Percentiles rank a stretch among this genome's conserved stretches.
These are phyloP conservation scores for Ptychochromis oligacanthus DNA, from an alignment of 2,113 vertebrate genomes.

Conservation along the genomic window DNA sequence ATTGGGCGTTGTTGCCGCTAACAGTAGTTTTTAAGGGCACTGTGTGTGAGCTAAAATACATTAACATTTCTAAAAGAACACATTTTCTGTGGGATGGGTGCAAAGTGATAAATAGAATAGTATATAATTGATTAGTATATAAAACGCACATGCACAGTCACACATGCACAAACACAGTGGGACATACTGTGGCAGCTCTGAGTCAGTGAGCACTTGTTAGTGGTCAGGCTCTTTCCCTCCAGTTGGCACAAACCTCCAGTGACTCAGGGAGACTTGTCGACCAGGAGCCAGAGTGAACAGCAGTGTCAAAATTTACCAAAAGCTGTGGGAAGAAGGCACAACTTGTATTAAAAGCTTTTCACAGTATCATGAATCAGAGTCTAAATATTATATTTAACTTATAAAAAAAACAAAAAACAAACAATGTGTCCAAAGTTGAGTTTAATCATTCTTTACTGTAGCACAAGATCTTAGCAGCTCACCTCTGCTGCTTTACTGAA, in stretches of 20 bases:
- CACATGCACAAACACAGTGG: slow-evolving; percentile 49
- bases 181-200: slow-evolving; percentile 76
- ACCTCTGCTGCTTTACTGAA: slow-evolving; percentile 42
- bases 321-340: slow-evolving; percentile 52
- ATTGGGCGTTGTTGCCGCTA: neutral
- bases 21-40: slow-evolving; percentile 10
- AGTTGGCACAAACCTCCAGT: slow-evolving; percentile 73
- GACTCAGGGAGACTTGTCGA: slow-evolving; percentile 76
- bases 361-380: slow-evolving; percentile 37
- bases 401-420: neutral
- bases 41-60: slow-evolving; percentile 22
- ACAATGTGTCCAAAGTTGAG: slow-evolving; percentile 29
- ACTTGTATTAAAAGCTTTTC: slow-evolving; percentile 39
- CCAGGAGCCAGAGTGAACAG: slow-evolving; percentile 67
- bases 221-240: slow-evolving; percentile 75
- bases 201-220: slow-evolving; percentile 82
- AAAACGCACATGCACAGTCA: slow-evolving; percentile 31
- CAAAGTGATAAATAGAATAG: slow-evolving; percentile 63
- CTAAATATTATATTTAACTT: slow-evolving; percentile 8
- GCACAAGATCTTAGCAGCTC: slow-evolving; percentile 44
- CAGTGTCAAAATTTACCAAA: slow-evolving; percentile 74
- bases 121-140: slow-evolving; percentile 55
- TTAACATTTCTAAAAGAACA: slow-evolving; percentile 50
- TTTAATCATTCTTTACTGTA: slow-evolving; percentile 27
- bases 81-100: slow-evolving; percentile 71